Percentiles rank a stretch among this genome's conserved stretches.
These are phyloP conservation scores for Ceuthmochares aereus DNA, from an alignment of 2,113 vertebrate species.

Conservation along the genomic window DNA sequence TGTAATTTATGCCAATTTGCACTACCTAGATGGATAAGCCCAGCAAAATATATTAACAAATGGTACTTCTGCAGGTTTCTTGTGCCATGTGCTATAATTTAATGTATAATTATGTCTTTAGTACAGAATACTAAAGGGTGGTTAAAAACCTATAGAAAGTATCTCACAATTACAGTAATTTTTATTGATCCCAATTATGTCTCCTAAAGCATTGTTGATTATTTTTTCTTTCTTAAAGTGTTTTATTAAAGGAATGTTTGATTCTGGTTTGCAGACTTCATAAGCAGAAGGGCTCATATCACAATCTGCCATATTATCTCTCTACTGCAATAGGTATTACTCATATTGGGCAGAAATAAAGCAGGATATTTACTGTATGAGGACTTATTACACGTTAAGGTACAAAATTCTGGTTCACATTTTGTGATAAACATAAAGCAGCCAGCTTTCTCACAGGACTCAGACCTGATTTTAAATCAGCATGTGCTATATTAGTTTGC, in stretches of 20 bases:
- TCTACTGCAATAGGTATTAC: background rate
- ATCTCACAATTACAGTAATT: constrained; percentile 37
- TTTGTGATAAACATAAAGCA: background rate
- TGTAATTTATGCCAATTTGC: constrained; percentile 40
- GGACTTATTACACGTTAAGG: background rate
- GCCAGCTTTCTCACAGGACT: background rate
- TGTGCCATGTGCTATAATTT: constrained; percentile 46
- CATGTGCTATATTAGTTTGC: background rate
- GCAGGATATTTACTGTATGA: background rate
- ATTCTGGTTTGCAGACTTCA: background rate
- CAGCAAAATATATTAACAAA: constrained; percentile 49
- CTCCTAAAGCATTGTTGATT: background rate
- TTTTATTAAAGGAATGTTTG: background rate
- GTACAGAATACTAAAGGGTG: background rate
- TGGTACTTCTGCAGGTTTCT: constrained; percentile 27
- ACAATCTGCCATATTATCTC: background rate
- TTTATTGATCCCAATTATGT: constrained; percentile 28
- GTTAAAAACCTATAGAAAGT: constrained; percentile 10
- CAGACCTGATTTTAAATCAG: background rate
- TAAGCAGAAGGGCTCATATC: background rate
- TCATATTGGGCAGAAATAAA: background rate
- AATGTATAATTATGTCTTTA: constrained; percentile 37
- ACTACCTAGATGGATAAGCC: constrained; percentile 37
- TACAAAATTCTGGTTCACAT: background rate
- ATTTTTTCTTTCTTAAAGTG: background rate